Evolutionary conservation across 2,113 vertebrate genomes (phyloP).

Genomic region (Copsychus sechellarum): DNA sequence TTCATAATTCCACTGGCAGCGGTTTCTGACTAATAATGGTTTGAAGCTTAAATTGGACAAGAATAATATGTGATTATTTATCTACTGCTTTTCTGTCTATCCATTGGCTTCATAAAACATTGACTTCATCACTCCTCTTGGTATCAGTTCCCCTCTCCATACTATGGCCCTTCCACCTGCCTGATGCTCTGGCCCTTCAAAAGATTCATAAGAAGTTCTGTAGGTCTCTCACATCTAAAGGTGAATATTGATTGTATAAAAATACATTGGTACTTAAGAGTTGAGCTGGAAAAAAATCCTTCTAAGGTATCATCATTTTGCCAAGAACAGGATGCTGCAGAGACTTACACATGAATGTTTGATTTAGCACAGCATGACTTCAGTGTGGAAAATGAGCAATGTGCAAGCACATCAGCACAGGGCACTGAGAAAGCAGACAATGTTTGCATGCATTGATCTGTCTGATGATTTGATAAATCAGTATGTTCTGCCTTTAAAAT

Average conservation of each 20-base stretch:
- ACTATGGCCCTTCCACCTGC: neutral
- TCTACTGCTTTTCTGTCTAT: neutral
- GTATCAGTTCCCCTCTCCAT: neutral
- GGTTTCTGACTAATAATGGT: neutral
- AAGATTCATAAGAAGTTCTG: neutral
- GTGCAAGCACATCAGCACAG: neutral
- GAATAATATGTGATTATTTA: neutral
- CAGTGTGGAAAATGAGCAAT: neutral
- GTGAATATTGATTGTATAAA: neutral
- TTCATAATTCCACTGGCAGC: neutral
- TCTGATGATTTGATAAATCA: neutral
- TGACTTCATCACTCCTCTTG: neutral
- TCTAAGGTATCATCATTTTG: neutral
- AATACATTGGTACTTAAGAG: neutral
- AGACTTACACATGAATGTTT: neutral
- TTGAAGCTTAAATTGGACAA: neutral
- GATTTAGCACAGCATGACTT: neutral
- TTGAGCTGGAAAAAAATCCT: neutral
- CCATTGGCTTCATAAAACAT: neutral
- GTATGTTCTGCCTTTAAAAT: neutral
- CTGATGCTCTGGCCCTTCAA: neutral
- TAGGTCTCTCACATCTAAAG: neutral
- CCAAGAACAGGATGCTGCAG: neutral
- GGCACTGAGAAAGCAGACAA: neutral
- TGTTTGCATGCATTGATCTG: neutral